Evolutionary conservation across 2,113 vertebrate genomes (phyloP).

Genomic region (Uropsilus gracilis): DNA sequence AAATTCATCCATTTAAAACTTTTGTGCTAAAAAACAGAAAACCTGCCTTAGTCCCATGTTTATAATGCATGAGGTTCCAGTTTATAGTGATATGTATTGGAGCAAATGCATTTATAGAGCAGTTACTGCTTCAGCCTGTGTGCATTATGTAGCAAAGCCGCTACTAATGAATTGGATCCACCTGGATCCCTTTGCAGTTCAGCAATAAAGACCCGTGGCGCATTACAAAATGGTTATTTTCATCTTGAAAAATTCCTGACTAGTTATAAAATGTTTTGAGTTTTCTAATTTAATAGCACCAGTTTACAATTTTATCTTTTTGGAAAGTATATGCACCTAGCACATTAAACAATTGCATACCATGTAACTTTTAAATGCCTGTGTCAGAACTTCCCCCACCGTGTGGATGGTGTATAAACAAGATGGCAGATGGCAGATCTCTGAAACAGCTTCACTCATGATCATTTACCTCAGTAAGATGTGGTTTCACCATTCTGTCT

Average conservation of each 20-base stretch:
- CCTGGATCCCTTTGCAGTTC: constrained; percentile 1
- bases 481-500: neutral
- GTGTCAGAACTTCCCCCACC: neutral
- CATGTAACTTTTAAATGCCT: neutral
- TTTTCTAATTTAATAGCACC: constrained; percentile 34
- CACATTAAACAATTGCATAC: neutral
- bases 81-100: neutral
- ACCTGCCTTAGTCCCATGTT: neutral
- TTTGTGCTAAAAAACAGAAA: constrained; percentile 46
- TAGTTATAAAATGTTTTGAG: constrained; percentile 8
- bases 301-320: constrained; percentile 44
- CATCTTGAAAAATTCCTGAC: constrained; percentile 46
- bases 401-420: neutral
- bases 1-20: constrained; percentile 53
- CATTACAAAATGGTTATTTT: neutral
- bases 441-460: neutral
- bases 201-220: neutral
- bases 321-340: constrained; percentile 3
- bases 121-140: neutral
- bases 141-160: neutral
- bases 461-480: neutral
- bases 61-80: neutral
- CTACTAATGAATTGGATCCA: constrained; percentile 27
- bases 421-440: neutral
- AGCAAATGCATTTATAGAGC: neutral